A percentile compares a stretch with the other conserved stretches of the same genome.
Conservation (phyloP, 2,888 invertebrate species). For the Salticus scenicus region DNA sequence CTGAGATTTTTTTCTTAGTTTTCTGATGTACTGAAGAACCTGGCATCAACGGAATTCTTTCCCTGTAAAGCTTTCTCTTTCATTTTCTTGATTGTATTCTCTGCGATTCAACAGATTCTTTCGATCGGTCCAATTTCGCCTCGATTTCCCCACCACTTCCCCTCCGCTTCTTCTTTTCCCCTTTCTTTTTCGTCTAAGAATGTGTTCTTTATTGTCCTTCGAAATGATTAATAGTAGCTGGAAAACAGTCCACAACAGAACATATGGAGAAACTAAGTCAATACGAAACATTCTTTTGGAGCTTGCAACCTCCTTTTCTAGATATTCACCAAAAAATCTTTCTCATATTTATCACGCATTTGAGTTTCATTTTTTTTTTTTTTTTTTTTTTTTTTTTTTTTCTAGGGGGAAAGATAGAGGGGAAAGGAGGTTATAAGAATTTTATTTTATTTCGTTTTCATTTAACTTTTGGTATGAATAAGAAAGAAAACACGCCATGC, state of each 20-base stretch:
- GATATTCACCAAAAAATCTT: conserved; percentile 65
- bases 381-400: conserved; percentile 11
- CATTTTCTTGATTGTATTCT: conserved; percentile 67
- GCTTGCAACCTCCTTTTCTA: conserved; percentile 42
- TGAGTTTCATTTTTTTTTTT: conserved; percentile 26
- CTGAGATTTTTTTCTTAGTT: not conserved
- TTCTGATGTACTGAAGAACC: conserved; percentile 20
- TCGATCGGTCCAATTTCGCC: conserved; percentile 65
- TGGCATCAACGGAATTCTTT: conserved; percentile 51
- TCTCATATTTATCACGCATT: conserved; percentile 62
- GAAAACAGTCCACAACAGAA: conserved; percentile 62
- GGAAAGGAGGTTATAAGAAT: conserved; percentile 15
- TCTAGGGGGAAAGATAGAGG: not conserved
- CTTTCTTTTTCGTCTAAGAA: conserved; percentile 59
- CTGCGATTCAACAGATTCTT: conserved; percentile 69
- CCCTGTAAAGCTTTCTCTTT: conserved; percentile 47
- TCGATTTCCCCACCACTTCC: conserved; percentile 40
- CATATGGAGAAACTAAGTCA: conserved; percentile 68
- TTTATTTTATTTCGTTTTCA: conserved; percentile 63
- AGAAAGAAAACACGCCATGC: conserved; percentile 27
- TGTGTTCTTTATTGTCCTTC: conserved; percentile 69
- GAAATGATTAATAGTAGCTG: conserved; percentile 58
- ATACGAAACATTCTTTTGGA: conserved; percentile 61
- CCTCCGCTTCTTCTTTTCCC: conserved; percentile 10
- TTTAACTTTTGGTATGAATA: conserved; percentile 51